Conservation (phyloP, 2,888 invertebrate species). For the Hirtodrosophila confusa region DNA sequence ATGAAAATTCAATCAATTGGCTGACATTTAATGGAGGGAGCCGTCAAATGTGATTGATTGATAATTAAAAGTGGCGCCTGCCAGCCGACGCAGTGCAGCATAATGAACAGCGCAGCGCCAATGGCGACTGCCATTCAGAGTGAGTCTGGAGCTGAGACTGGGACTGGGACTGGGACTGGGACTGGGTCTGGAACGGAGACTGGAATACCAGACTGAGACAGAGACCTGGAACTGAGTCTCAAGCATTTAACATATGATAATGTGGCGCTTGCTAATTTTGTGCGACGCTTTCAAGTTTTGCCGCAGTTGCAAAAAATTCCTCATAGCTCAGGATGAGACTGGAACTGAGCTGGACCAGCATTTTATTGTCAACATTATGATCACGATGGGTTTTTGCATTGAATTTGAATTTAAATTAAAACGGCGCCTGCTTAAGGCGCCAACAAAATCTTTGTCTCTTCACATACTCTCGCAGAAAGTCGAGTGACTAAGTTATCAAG, state of each 20-base stretch:
- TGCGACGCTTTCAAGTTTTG: slow-evolving; percentile 64
- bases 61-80: slow-evolving; percentile 78
- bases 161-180: too few species aligned
- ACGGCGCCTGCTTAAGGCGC: slow-evolving; percentile 65
- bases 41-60: slow-evolving; percentile 78
- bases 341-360: slow-evolving; percentile 21
- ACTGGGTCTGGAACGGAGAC: neutral
- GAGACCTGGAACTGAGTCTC: slow-evolving; percentile 1
- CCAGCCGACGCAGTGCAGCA: slow-evolving; percentile 64
- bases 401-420: slow-evolving; percentile 48
- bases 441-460: slow-evolving; percentile 8
- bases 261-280: slow-evolving; percentile 70
- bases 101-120: slow-evolving; percentile 43
- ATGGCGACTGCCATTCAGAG: slow-evolving; percentile 1
- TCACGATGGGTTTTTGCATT: slow-evolving; percentile 50
- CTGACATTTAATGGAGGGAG: slow-evolving; percentile 76
- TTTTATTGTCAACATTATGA: slow-evolving; percentile 54
- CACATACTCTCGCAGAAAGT: neutral
- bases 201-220: neutral
- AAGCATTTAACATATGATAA: slow-evolving; percentile 64
- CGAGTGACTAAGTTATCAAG: neutral
- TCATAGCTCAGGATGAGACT: slow-evolving; percentile 21
- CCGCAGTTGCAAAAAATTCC: slow-evolving; percentile 50
- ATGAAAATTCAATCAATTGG: slow-evolving; percentile 71
- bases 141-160: too few species aligned